Evolutionary conservation across 2,797 vertebrate species (phyloP).

Genomic region (Botia kubotai): DNA sequence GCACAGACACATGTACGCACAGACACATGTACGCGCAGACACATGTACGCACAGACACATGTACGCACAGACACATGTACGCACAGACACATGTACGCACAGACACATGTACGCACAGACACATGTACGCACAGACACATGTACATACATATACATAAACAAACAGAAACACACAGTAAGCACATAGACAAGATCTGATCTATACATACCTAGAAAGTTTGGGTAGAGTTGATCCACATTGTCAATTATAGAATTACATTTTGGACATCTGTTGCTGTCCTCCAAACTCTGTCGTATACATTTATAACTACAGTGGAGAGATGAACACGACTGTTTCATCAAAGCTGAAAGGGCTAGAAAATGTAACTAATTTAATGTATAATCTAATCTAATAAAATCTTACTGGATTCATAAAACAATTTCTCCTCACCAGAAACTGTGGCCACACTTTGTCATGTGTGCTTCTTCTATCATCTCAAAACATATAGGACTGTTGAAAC

Average conservation of each 20-base stretch:
- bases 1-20: slow-evolving; percentile 24
- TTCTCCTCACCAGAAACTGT: slow-evolving; percentile 94
- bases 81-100: no score
- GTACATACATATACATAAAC: no score
- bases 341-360: not conserved
- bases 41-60: no score
- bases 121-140: not conserved
- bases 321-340: slow-evolving; percentile 21
- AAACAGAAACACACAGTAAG: no score
- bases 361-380: no score
- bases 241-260: slow-evolving; percentile 98
- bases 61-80: no score
- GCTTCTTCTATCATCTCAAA: slow-evolving; percentile 99
- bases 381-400: not conserved
- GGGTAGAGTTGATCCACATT: slow-evolving; percentile 98
- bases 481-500: slow-evolving; percentile 90
- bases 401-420: not conserved
- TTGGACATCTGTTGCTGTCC: slow-evolving; percentile 97
- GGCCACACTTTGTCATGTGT: slow-evolving; percentile 99
- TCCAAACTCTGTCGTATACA: slow-evolving; percentile 98
- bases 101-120: no score
- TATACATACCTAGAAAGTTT: slow-evolving; percentile 93
- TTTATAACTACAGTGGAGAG: slow-evolving; percentile 83
- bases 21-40: no score
- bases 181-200: not conserved